Percentiles rank a stretch among this genome's conserved stretches.
Evolutionary conservation across 2,797 vertebrate genomes (phyloP).

Genomic region (Sebastes hubbsi): DNA sequence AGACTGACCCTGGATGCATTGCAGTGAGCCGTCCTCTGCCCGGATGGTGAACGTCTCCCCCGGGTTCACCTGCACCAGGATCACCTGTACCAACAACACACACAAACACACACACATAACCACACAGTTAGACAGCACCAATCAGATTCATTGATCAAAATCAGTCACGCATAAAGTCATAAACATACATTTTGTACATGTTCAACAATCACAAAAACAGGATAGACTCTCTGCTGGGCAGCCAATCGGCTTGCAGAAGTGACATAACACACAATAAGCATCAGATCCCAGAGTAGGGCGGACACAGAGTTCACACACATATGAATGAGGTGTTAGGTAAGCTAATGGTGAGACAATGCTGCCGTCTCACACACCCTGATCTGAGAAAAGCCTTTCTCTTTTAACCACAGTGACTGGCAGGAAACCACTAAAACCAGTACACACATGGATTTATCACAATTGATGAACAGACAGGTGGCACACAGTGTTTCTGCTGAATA

Average conservation of each 20-base stretch:
- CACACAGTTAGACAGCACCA: not conserved
- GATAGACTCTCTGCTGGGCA: not conserved
- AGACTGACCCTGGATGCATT: slow-evolving; percentile 98
- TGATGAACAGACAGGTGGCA: not conserved
- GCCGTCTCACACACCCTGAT: slow-evolving; percentile 32
- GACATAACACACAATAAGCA: slow-evolving; percentile 47
- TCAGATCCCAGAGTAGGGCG: slow-evolving; percentile 27
- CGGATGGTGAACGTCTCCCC: slow-evolving; percentile 99
- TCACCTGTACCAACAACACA: slow-evolving; percentile 85
- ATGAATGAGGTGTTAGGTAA: slow-evolving; percentile 43
- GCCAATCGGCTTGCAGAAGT: slow-evolving; percentile 24
- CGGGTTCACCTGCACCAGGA: slow-evolving; percentile 98
- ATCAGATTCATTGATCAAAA: not conserved
- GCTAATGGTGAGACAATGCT: slow-evolving; percentile 26
- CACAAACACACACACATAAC: not conserved
- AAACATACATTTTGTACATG: not conserved
- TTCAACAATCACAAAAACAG: slow-evolving; percentile 12
- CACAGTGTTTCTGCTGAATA: slow-evolving; percentile 6
- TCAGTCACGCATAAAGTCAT: not conserved
- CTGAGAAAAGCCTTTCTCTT: slow-evolving; percentile 9
- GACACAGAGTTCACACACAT: slow-evolving; percentile 49
- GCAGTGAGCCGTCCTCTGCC: slow-evolving; percentile 96
- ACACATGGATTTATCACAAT: not conserved
- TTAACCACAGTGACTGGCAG: slow-evolving; percentile 10
- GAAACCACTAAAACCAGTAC: slow-evolving; percentile 8